Percentiles rank a stretch among this genome's conserved stretches.
phyloP scores from a whole-genome alignment of 2,797 vertebrate species.

The Poliocrania exsul region DNA sequence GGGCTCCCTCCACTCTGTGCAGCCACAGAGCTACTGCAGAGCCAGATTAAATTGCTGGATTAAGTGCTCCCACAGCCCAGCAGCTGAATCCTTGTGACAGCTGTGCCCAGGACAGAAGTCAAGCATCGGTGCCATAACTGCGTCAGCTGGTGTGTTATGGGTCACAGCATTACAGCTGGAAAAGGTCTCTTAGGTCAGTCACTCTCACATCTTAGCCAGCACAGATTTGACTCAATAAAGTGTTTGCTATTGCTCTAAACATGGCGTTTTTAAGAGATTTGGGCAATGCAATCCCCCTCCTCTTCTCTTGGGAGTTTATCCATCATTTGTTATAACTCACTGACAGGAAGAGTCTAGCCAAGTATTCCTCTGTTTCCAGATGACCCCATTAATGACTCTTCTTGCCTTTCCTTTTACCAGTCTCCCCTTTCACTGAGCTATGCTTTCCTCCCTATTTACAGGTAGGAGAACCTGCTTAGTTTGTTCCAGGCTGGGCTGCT shows the following conservation, averaged over 20 bases:
- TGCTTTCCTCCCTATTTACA: background rate
- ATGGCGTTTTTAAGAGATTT: background rate
- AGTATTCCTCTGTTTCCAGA: background rate
- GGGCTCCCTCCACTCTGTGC: background rate
- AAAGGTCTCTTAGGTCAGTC: background rate
- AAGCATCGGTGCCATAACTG: background rate
- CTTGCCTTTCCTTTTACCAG: background rate
- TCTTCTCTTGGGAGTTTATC: background rate
- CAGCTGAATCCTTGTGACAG: conserved; percentile 31
- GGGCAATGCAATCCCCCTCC: background rate
- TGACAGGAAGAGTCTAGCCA: background rate
- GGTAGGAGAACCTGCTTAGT: background rate
- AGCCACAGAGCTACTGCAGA: background rate
- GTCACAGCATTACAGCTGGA: background rate
- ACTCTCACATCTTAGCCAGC: background rate
- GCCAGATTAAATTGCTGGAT: conserved; percentile 56
- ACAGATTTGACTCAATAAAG: background rate
- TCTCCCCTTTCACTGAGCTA: background rate
- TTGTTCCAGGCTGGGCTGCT: background rate
- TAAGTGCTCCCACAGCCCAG: conserved; percentile 7
- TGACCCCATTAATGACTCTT: background rate
- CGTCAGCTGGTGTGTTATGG: background rate
- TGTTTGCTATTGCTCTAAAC: background rate
- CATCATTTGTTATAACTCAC: background rate
- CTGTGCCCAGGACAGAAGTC: conserved; percentile 36